phyloP scores from a whole-genome alignment of 2,113 vertebrate species.

The Chelonoidis abingdonii region DNA sequence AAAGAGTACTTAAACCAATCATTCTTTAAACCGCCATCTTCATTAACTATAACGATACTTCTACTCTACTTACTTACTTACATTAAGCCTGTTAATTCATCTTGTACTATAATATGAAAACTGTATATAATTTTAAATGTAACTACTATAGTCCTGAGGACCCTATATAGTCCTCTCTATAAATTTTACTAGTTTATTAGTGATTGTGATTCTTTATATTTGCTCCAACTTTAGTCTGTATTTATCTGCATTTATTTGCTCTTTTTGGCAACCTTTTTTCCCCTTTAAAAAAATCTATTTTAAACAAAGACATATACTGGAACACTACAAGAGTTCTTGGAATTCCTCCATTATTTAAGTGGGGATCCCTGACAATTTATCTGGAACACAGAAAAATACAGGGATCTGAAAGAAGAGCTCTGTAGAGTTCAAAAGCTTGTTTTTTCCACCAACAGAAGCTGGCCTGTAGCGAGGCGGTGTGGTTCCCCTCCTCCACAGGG shows the following conservation, averaged over 20 bases:
- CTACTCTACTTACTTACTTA: background rate
- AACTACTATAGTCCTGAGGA: background rate
- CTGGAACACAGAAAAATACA: background rate
- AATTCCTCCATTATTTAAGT: conserved; percentile 19
- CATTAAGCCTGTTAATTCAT: background rate
- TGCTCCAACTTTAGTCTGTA: conserved; percentile 23
- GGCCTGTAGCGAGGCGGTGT: too few species aligned
- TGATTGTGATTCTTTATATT: conserved; percentile 17
- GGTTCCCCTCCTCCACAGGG: too few species aligned
- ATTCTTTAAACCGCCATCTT: background rate
- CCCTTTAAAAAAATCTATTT: conserved; percentile 1
- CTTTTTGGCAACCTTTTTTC: background rate
- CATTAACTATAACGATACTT: background rate
- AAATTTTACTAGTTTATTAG: background rate
- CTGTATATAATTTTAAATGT: background rate
- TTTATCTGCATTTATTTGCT: background rate
- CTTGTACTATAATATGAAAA: background rate
- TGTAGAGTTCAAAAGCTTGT: background rate
- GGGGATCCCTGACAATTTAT: background rate
- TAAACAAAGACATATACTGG: background rate
- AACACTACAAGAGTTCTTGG: conserved; percentile 27
- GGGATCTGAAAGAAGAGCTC: background rate
- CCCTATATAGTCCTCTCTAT: background rate
- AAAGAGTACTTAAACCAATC: background rate
- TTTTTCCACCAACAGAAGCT: background rate